Evolutionary conservation across 2,113 vertebrate species (phyloP), one percentile per base, ranked within the genome.

Genomic region (Lutjanus erythropterus): DNA sequence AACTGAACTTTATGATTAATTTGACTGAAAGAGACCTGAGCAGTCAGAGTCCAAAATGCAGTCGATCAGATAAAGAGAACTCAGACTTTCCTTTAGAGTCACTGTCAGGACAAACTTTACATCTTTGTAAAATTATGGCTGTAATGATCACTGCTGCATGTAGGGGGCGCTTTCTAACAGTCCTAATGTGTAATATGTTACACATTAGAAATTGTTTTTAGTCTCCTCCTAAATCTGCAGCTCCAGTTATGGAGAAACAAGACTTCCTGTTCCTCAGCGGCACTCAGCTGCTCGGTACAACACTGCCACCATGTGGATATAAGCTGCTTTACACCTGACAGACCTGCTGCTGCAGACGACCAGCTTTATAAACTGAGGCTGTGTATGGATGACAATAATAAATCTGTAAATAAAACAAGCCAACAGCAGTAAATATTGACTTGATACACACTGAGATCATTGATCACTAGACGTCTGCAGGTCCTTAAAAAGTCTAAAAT

Each of bases 291-390:
- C 27, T 59, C 41, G 18, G 60, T 74, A 31, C 61, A 83, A 64
- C 52, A 67, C 44, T 75, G 77, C 71, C 90, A 44, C 75, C 71
- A 4, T 78, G 82, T 87, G 88, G 88, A 64, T 2, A 11, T 23
- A 18, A 1, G 11, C n/a, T 12, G 65, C 21, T 1, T 42, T 53
- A 69, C 68, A 80, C 8, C 39, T 12, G 39, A 41, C 2, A 2
- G 2, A 9, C 7, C 50, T 49, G 5, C 49, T 50, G n/a, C 33
- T 35, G 27, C 27, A 47, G 14, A 10, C 23, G 37, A 18, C 10
- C 42, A 35, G 6, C 2, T 35, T 19, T 14, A 23, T 2, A 37
- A 10, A 46, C n/a, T 5, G 19, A 5, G 5, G 19, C 3, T 23
- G 19, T 23, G 7, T 2, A 5, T 15, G 10, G 12, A 35, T 49